These are phyloP conservation scores for Anguilla obscura DNA, from an alignment of 2,797 vertebrate genomes.

Conservation along the genomic window DNA sequence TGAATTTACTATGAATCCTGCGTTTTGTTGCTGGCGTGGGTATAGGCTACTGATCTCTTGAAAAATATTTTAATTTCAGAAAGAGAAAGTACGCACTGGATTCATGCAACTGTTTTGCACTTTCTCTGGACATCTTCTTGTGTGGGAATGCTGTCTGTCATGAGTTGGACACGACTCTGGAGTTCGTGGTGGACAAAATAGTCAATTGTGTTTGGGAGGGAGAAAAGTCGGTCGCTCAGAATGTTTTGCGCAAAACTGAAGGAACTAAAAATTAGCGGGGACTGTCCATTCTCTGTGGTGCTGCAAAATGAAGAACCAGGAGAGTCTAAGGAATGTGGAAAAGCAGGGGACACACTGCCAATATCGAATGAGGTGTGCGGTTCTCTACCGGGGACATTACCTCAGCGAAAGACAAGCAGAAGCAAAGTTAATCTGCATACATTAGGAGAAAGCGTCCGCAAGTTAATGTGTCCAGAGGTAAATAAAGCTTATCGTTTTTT, in stretches of 20 bases:
- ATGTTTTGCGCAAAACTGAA: constrained; percentile 98
- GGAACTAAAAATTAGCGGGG: constrained; percentile 91
- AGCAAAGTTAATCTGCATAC: constrained; percentile 93
- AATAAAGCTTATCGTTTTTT: constrained; percentile 43
- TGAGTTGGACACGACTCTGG: constrained; percentile 47
- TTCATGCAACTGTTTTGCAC: constrained; percentile 1
- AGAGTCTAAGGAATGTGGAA: constrained; percentile 72
- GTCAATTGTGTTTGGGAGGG: constrained; percentile 51
- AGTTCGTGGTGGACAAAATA: constrained; percentile 47
- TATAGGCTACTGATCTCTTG: constrained; percentile 41
- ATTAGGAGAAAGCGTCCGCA: constrained; percentile 91
- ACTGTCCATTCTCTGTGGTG: constrained; percentile 90
- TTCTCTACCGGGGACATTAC: constrained; percentile 65
- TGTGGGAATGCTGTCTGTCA: constrained; percentile 57
- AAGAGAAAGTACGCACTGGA: background rate
- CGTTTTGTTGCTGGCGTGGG: constrained; percentile 52
- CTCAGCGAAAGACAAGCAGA: constrained; percentile 82
- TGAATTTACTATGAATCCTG: constrained; percentile 68
- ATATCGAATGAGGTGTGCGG: constrained; percentile 78
- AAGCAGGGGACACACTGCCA: constrained; percentile 65
- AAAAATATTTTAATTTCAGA: constrained; percentile 16
- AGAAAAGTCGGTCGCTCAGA: constrained; percentile 51
- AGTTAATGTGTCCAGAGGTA: constrained; percentile 94
- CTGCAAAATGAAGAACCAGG: constrained; percentile 70
- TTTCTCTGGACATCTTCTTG: constrained; percentile 44